Evolutionary conservation across 1,140 invertebrate species (phyloP).

Genomic region (Zaprionus lachaisei): DNA sequence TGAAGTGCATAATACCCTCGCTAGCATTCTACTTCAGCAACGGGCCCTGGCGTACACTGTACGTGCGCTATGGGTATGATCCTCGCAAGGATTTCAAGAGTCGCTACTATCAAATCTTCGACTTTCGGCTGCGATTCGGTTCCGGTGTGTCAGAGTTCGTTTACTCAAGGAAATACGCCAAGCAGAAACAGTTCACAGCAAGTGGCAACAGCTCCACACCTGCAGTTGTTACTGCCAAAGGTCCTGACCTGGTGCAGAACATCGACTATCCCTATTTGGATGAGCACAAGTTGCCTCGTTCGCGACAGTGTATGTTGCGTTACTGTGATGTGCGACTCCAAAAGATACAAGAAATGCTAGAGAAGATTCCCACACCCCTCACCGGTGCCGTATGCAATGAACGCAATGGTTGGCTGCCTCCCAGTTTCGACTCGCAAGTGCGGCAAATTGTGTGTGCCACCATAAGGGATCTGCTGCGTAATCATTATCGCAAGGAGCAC

Average conservation of each 20-base stretch:
- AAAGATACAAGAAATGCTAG: constrained; percentile 92
- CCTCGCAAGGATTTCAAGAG: constrained; percentile 91
- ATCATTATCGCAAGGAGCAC: constrained; percentile 83
- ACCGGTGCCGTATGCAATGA: constrained; percentile 88
- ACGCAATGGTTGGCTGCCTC: constrained; percentile 91
- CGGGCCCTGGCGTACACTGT: constrained; percentile 95
- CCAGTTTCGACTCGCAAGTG: constrained; percentile 88
- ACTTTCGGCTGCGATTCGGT: constrained; percentile 90
- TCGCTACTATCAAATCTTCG: constrained; percentile 93
- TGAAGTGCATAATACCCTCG: constrained; percentile 92
- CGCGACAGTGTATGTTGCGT: constrained; percentile 83
- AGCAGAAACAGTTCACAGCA: constrained; percentile 41
- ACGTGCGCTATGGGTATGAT: constrained; percentile 94
- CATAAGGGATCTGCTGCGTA: constrained; percentile 86
- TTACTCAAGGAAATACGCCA: constrained; percentile 62
- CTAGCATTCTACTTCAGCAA: constrained; percentile 93
- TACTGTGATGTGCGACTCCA: constrained; percentile 93
- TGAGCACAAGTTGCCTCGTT: constrained; percentile 72
- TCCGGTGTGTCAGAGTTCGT: constrained; percentile 79
- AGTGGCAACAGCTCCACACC: background rate
- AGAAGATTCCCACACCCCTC: constrained; percentile 87
- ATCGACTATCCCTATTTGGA: constrained; percentile 81
- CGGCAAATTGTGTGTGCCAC: constrained; percentile 88
- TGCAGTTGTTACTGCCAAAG: constrained; percentile 39
- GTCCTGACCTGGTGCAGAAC: constrained; percentile 64